Evolutionary conservation across 2,888 invertebrate genomes (phyloP).

Genomic region (Microdon myrmicae): DNA sequence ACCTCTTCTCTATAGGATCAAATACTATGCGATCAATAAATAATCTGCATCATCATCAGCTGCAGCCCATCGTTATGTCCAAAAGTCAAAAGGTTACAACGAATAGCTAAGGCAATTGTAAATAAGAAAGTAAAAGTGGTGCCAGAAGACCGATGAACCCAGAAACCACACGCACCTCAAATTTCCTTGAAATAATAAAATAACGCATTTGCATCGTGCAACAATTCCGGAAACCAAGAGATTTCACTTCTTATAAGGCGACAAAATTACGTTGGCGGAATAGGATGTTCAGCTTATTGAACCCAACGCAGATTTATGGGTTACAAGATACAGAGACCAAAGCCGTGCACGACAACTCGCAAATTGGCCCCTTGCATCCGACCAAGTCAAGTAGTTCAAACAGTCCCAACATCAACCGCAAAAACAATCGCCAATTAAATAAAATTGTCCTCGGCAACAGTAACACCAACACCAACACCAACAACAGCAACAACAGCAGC

Average conservation of each 20-base stretch:
- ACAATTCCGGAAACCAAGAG: neutral
- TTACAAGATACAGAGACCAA: slow-evolving; percentile 55
- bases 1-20: too few species aligned
- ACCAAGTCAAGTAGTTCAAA: too few species aligned
- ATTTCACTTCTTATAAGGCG: slow-evolving; percentile 11
- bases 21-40: slow-evolving; percentile 22
- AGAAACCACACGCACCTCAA: slow-evolving; percentile 22
- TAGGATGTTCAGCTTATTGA: slow-evolving; percentile 63
- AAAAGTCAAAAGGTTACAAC: neutral
- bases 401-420: too few species aligned
- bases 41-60: slow-evolving; percentile 9
- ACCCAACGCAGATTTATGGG: slow-evolving; percentile 63
- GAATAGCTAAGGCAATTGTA: slow-evolving; percentile 4
- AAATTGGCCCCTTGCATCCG: too few species aligned
- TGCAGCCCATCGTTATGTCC: slow-evolving; percentile 5
- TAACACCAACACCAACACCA: slow-evolving; percentile 37
- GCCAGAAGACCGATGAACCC: slow-evolving; percentile 1
- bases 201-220: neutral
- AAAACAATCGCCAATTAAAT: too few species aligned
- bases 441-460: too few species aligned
- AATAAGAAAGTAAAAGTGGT: neutral
- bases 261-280: slow-evolving; percentile 12
- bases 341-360: slow-evolving; percentile 15
- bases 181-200: slow-evolving; percentile 8
- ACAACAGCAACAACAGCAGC: slow-evolving; percentile 20